Evolutionary conservation across 2,888 invertebrate species (phyloP).

Genomic region (Drosophila prostipennis): DNA sequence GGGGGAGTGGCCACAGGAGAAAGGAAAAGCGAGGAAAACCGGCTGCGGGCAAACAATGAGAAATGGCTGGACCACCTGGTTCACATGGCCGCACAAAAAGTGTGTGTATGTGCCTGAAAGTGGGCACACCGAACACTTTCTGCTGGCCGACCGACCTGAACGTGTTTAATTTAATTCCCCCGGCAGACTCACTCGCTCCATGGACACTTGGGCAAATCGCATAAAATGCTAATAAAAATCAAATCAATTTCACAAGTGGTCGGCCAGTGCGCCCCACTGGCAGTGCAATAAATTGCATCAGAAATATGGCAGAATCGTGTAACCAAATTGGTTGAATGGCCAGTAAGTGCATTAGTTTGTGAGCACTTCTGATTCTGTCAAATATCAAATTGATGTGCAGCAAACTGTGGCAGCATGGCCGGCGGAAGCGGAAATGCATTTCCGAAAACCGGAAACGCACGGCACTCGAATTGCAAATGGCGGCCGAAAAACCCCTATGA

Average conservation of each 20-base stretch:
- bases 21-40: constrained; percentile 4
- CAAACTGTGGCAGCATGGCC: constrained; percentile 41
- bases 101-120: neutral
- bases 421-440: constrained; percentile 76
- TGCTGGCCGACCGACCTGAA: constrained; percentile 28
- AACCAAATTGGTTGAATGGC: constrained; percentile 77
- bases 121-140: constrained; percentile 3
- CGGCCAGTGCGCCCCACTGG: constrained; percentile 44
- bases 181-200: constrained; percentile 16
- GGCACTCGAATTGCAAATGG: constrained; percentile 71
- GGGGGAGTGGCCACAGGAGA: constrained; percentile 8
- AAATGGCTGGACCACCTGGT: constrained; percentile 34
- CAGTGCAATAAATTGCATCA: constrained; percentile 70
- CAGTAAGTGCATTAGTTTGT: constrained; percentile 70
- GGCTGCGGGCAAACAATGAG: constrained; percentile 40
- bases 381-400: constrained; percentile 67
- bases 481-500: constrained; percentile 31
- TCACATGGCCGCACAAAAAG: constrained; percentile 20
- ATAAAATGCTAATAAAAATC: constrained; percentile 74
- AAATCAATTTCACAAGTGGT: constrained; percentile 68
- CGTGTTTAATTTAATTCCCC: constrained; percentile 42
- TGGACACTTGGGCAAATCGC: constrained; percentile 52
- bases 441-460: constrained; percentile 76
- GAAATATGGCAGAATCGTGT: constrained; percentile 48
- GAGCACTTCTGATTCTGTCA: constrained; percentile 28